Percentiles rank a stretch among this genome's conserved stretches.
Evolutionary conservation across 2,888 invertebrate species (phyloP).

Genomic region (Plebejus argus): DNA sequence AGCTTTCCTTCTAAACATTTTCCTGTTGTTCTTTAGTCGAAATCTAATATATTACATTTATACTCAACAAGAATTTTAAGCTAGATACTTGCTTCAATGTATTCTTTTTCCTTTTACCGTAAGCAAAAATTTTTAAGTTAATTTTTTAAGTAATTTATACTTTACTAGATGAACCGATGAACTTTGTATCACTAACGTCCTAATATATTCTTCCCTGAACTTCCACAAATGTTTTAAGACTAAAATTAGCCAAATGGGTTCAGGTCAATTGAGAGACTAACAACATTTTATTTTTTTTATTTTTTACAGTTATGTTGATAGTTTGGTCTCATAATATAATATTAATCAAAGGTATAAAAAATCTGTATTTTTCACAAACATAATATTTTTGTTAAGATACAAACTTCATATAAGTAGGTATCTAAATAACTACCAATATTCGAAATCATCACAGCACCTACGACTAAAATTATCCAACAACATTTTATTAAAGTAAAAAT

Average conservation of each 20-base stretch:
- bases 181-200: too few relatives aligned
- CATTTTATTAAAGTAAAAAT: too few relatives aligned
- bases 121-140: too few relatives aligned
- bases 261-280: too few relatives aligned
- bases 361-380: not conserved
- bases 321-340: not conserved
- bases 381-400: not conserved
- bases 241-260: too few relatives aligned
- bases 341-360: not conserved
- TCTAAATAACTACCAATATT: too few relatives aligned
- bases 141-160: not conserved
- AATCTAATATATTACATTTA: not conserved
- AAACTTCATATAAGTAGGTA: too few relatives aligned
- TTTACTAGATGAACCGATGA: not conserved
- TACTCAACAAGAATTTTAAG: not conserved
- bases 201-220: too few relatives aligned
- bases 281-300: not conserved
- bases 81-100: not conserved
- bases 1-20: not conserved
- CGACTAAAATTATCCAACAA: too few relatives aligned
- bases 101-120: too few relatives aligned
- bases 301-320: not conserved
- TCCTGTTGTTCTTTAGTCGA: not conserved
- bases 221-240: too few relatives aligned
- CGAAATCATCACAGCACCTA: too few relatives aligned